Conservation (phyloP, 2,113 vertebrate species). For the Percina caprodes region DNA sequence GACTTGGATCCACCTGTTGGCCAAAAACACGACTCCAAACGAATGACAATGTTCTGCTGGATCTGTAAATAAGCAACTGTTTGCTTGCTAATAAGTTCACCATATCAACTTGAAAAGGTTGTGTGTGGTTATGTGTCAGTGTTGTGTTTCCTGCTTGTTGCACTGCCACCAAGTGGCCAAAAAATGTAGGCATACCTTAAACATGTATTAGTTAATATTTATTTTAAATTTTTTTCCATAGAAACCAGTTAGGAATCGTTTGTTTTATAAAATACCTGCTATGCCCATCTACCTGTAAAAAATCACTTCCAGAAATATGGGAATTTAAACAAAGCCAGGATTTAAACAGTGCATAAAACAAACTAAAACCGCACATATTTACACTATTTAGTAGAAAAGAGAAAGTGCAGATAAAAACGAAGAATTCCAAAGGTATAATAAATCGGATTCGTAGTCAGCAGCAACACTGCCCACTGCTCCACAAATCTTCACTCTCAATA, state of each 20-base stretch:
- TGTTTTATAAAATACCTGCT: background rate
- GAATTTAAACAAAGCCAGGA: background rate
- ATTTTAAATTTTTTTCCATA: too few relatives aligned
- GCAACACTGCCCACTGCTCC: background rate
- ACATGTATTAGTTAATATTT: too few relatives aligned
- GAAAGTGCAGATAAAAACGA: background rate
- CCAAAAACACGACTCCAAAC: background rate
- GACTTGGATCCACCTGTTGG: background rate
- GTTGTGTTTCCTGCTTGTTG: too few relatives aligned
- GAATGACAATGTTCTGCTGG: too few relatives aligned
- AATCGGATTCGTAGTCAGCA: background rate
- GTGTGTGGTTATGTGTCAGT: background rate
- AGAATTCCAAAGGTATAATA: background rate
- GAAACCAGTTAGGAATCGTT: background rate
- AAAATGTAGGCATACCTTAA: too few relatives aligned
- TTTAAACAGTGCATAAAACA: background rate
- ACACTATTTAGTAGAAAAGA: background rate
- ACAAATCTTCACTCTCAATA: slow-evolving; percentile 24
- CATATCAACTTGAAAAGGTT: too few relatives aligned
- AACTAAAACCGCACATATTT: background rate
- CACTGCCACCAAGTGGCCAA: too few relatives aligned
- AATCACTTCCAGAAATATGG: background rate
- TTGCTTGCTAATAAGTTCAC: too few relatives aligned
- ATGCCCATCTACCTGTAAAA: background rate
- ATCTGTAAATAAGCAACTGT: too few relatives aligned